Evolutionary conservation across 2,113 vertebrate genomes (phyloP).

Genomic region (Oophaga pumilio): DNA sequence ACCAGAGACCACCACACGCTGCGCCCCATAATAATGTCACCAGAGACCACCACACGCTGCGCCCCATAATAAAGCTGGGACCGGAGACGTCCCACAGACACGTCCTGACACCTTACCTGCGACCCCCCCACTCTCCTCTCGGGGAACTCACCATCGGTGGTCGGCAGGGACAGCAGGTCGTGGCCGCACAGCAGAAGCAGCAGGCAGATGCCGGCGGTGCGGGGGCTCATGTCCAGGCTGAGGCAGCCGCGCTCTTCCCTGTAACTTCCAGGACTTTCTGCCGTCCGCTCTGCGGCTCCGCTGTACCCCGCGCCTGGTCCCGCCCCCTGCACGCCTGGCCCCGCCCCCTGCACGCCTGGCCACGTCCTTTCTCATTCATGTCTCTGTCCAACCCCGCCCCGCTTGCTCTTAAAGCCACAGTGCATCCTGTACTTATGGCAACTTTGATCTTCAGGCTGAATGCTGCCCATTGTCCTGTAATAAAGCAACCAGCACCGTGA

Average conservation of each 20-base stretch:
- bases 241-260: background rate
- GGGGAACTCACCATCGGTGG: constrained; percentile 48
- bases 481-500: background rate
- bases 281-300: background rate
- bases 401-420: constrained; percentile 25
- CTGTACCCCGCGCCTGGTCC: background rate
- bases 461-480: constrained; percentile 11
- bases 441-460: background rate
- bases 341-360: background rate
- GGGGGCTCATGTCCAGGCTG: constrained; percentile 6
- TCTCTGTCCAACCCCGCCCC: background rate
- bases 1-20: no score
- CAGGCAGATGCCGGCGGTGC: background rate
- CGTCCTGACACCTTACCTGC: no score
- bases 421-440: background rate
- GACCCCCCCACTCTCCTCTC: no score
- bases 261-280: constrained; percentile 17
- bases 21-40: no score
- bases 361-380: background rate
- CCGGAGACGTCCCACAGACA: no score
- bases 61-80: no score
- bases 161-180: constrained; percentile 23
- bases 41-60: no score
- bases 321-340: background rate
- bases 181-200: background rate